Evolutionary conservation across 2,888 invertebrate species (phyloP).

Genomic region (Eilema caniola): DNA sequence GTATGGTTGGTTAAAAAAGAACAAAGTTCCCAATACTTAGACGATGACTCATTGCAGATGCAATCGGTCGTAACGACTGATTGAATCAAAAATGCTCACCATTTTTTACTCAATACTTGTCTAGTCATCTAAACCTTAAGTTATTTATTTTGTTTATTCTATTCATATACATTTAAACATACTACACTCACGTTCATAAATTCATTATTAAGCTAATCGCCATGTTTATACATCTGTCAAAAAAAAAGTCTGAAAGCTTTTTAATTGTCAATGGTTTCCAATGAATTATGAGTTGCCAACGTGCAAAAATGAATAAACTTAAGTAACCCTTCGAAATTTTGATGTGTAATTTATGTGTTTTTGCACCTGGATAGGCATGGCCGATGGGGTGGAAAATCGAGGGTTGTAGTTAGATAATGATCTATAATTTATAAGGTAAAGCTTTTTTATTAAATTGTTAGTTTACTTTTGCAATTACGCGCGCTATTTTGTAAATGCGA

Average conservation of each 20-base stretch:
- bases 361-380: slow-evolving; percentile 44
- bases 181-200: slow-evolving; percentile 9
- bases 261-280: slow-evolving; percentile 40
- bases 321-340: slow-evolving; percentile 39
- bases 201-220: slow-evolving; percentile 20
- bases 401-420: slow-evolving; percentile 46
- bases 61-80: slow-evolving; percentile 8
- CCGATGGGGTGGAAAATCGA: slow-evolving; percentile 44
- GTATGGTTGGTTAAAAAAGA: not conserved
- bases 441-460: slow-evolving; percentile 13
- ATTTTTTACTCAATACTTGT: slow-evolving; percentile 9
- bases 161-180: slow-evolving; percentile 7
- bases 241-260: slow-evolving; percentile 29
- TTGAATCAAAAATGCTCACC: slow-evolving; percentile 18
- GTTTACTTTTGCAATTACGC: slow-evolving; percentile 18
- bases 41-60: slow-evolving; percentile 19
- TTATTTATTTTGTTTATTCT: slow-evolving; percentile 8
- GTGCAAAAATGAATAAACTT: slow-evolving; percentile 46
- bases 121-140: slow-evolving; percentile 7
- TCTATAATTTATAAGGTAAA: slow-evolving; percentile 40
- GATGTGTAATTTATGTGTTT: slow-evolving; percentile 45
- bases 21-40: not conserved
- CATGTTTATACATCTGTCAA: slow-evolving; percentile 29
- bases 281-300: slow-evolving; percentile 32
- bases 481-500: not conserved